Percentiles rank a stretch among this genome's conserved stretches.
Evolutionary conservation across 2,113 vertebrate species (phyloP).

Genomic region (Burhinus oedicnemus): DNA sequence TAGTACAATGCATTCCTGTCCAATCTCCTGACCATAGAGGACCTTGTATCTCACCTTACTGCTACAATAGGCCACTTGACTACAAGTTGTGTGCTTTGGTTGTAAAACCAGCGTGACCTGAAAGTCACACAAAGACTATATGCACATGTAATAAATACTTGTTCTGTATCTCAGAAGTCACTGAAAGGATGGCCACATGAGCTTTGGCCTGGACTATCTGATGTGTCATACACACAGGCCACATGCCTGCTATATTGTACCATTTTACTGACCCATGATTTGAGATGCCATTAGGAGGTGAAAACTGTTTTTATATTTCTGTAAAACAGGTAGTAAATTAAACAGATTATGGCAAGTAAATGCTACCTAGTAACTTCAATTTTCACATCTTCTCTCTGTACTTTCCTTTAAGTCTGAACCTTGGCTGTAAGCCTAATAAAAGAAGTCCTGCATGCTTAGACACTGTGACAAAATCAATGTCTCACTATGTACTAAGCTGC

Average conservation of each 20-base stretch:
- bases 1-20: not conserved
- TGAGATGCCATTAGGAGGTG: not conserved
- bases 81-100: not conserved
- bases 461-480: not conserved
- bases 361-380: not conserved
- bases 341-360: not conserved
- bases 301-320: not conserved
- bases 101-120: not conserved
- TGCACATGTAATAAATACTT: not conserved
- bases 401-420: not conserved
- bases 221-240: not conserved
- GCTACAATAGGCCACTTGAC: not conserved
- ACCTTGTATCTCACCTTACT: not conserved
- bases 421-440: not conserved
- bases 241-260: fast-evolving
- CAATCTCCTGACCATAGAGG: not conserved
- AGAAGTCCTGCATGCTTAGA: not conserved
- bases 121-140: not conserved
- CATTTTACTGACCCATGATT: not conserved
- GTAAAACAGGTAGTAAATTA: not conserved
- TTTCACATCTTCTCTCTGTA: not conserved
- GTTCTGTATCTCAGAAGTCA: not conserved
- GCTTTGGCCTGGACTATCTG: not conserved
- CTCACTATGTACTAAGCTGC: not conserved
- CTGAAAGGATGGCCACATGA: not conserved